Evolutionary conservation across 2,113 vertebrate species (phyloP).

Genomic region (Geococcyx californianus): DNA sequence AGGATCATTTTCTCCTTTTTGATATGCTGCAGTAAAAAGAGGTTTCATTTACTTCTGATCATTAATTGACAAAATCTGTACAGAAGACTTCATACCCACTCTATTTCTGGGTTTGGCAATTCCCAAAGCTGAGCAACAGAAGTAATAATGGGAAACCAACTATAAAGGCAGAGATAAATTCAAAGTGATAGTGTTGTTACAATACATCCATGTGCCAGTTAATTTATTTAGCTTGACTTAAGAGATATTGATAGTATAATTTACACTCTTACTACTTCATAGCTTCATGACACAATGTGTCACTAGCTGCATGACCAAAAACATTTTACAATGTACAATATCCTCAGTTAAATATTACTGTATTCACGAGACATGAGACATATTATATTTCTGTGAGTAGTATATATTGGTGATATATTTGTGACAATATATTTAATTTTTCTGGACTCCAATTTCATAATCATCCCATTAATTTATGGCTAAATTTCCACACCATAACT

Average conservation of each 20-base stretch:
- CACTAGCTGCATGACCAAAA: background rate
- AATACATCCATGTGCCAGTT: background rate
- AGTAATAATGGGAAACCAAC: rapidly evolving
- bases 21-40: background rate
- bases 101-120: background rate
- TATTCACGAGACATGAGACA: background rate
- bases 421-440: background rate
- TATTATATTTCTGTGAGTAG: background rate
- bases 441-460: background rate
- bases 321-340: background rate
- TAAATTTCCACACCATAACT: background rate
- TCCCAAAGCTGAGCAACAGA: background rate
- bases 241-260: background rate
- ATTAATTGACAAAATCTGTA: background rate
- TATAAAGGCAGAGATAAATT: background rate
- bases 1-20: background rate
- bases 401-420: background rate
- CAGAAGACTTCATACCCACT: background rate
- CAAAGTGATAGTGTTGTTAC: background rate
- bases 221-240: background rate
- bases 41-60: background rate
- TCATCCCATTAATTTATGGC: background rate
- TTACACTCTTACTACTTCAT: background rate
- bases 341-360: background rate
- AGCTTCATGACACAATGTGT: background rate